Evolutionary conservation across 2,113 vertebrate genomes (phyloP).

Genomic region (Crotalus horridus): DNA sequence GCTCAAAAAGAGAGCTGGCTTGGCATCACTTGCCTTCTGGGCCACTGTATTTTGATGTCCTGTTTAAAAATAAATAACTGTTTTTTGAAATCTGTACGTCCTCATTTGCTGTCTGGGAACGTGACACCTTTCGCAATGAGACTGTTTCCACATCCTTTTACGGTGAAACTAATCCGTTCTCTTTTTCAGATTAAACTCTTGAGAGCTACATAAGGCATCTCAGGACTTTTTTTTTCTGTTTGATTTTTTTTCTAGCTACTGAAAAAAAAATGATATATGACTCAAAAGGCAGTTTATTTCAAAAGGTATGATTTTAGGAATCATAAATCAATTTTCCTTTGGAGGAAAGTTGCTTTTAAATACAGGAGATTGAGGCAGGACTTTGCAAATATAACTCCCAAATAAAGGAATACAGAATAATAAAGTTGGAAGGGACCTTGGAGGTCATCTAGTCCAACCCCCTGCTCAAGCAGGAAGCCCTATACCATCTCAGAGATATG

Average conservation of each 20-base stretch:
- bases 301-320: neutral
- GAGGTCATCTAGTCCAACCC: no score
- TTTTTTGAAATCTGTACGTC: neutral
- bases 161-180: neutral
- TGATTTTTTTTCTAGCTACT: neutral
- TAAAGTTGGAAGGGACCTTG: no score
- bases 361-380: neutral
- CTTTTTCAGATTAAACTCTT: neutral
- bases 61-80: neutral
- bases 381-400: neutral
- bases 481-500: no score
- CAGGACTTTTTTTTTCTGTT: neutral
- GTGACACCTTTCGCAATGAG: neutral
- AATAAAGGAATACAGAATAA: neutral
- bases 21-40: neutral
- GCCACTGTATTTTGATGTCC: neutral
- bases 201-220: neutral
- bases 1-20: neutral
- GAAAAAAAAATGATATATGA: neutral
- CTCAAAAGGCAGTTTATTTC: neutral
- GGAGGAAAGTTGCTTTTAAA: neutral
- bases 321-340: neutral
- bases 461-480: no score
- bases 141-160: neutral
- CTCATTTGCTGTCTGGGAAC: no score